Conservation (phyloP, 2,113 vertebrate genomes). For the Odocoileus hemionus region DNA sequence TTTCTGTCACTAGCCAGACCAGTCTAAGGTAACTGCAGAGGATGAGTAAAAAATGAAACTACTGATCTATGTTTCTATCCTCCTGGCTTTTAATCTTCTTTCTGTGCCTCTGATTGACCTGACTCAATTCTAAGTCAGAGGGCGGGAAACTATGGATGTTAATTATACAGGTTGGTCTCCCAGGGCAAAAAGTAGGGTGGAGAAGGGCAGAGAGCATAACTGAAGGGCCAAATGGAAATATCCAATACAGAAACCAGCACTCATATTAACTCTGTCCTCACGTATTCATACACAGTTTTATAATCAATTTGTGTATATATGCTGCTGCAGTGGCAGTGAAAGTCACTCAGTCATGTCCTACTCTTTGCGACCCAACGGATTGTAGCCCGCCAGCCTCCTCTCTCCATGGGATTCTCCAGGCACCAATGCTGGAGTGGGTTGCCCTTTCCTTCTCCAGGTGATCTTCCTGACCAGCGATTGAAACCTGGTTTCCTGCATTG, state of each 20-base stretch:
- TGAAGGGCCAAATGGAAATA: background rate
- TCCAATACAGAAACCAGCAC: background rate
- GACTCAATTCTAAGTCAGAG: background rate
- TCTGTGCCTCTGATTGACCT: background rate
- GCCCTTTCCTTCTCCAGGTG: background rate
- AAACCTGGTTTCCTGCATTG: background rate
- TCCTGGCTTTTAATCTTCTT: background rate
- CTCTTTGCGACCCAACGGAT: background rate
- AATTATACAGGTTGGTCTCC: background rate
- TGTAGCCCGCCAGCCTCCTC: background rate
- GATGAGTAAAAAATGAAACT: background rate
- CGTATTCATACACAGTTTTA: background rate
- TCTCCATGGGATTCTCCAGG: background rate
- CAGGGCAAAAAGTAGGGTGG: background rate
- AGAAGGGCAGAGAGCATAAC: background rate
- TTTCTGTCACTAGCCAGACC: background rate
- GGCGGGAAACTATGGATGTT: background rate
- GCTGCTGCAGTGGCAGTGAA: background rate
- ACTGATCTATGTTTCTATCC: background rate
- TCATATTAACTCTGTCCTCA: background rate
- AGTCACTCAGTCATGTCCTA: background rate
- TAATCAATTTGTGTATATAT: background rate
- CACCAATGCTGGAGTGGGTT: background rate
- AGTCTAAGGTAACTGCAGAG: background rate
- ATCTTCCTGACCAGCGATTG: background rate